phyloP scores from a whole-genome alignment of 2,888 invertebrate genomes.

The Myopa testacea region DNA sequence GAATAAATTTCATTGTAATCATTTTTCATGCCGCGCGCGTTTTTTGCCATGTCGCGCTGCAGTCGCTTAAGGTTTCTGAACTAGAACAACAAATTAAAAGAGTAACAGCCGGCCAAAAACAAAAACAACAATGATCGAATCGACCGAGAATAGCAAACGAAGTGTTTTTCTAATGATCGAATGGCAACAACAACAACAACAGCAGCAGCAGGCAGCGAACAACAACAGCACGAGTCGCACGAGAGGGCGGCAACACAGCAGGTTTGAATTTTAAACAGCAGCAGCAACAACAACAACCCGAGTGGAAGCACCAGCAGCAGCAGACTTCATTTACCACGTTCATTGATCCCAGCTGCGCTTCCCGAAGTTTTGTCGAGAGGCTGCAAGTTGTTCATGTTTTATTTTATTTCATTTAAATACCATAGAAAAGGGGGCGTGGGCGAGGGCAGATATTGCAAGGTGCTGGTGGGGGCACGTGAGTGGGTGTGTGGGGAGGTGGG shows the following conservation, averaged over 20 bases:
- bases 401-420: not conserved
- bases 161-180: conserved; percentile 10
- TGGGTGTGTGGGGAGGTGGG: not conserved
- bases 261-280: conserved; percentile 20
- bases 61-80: conserved; percentile 15
- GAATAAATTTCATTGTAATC: conserved; percentile 22
- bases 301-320: conserved; percentile 13
- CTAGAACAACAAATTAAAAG: conserved; percentile 12
- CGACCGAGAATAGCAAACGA: not conserved
- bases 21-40: conserved; percentile 22
- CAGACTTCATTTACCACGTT: conserved; percentile 25
- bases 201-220: not conserved
- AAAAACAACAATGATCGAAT: not conserved
- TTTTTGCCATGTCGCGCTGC: not conserved
- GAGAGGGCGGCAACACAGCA: not conserved
- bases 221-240: not conserved
- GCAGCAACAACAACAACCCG: not conserved
- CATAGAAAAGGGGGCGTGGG: not conserved
- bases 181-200: not conserved
- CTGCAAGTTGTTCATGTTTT: not conserved
- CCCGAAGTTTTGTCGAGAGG: conserved; percentile 23
- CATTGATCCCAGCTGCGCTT: conserved; percentile 31
- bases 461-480: not conserved
- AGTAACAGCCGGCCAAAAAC: not conserved
- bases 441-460: not conserved